These are phyloP conservation scores for Rhipidura dahli DNA, from an alignment of 2,113 vertebrate species.

Conservation along the genomic window DNA sequence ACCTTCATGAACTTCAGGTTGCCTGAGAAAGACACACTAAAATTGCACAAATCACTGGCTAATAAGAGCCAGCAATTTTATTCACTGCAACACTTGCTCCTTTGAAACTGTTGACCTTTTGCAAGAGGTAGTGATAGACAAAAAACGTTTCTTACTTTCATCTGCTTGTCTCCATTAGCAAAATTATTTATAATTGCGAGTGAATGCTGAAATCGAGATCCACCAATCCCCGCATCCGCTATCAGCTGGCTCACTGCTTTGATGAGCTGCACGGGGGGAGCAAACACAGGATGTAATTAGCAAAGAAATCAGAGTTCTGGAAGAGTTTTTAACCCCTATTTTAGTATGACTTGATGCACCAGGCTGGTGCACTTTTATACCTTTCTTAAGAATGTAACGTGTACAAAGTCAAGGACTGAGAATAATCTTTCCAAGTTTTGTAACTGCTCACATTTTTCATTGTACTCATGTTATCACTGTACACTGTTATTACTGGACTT, in stretches of 20 bases:
- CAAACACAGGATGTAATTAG: neutral
- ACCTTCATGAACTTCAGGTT: neutral
- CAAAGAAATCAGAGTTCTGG: neutral
- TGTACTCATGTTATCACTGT: neutral
- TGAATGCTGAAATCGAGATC: slow-evolving; percentile 94
- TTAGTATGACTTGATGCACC: neutral
- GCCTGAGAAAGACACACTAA: neutral
- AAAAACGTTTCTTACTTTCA: slow-evolving; percentile 84
- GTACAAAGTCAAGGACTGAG: neutral
- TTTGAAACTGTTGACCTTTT: slow-evolving; percentile 19
- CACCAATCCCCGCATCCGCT: slow-evolving; percentile 95
- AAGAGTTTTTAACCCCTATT: neutral
- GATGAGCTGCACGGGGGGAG: slow-evolving; percentile 81
- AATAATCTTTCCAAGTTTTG: neutral
- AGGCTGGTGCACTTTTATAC: neutral
- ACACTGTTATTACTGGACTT: neutral
- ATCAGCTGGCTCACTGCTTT: slow-evolving; percentile 98
- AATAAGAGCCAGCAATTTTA: neutral
- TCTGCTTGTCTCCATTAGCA: slow-evolving; percentile 93
- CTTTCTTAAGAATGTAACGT: neutral
- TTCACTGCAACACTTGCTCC: neutral
- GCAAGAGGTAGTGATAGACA: neutral
- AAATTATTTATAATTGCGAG: slow-evolving; percentile 98
- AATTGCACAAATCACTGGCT: neutral
- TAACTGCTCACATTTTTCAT: neutral